Evolutionary conservation across 2,113 vertebrate species (phyloP).

Genomic region (Hippocampus abdominalis): DNA sequence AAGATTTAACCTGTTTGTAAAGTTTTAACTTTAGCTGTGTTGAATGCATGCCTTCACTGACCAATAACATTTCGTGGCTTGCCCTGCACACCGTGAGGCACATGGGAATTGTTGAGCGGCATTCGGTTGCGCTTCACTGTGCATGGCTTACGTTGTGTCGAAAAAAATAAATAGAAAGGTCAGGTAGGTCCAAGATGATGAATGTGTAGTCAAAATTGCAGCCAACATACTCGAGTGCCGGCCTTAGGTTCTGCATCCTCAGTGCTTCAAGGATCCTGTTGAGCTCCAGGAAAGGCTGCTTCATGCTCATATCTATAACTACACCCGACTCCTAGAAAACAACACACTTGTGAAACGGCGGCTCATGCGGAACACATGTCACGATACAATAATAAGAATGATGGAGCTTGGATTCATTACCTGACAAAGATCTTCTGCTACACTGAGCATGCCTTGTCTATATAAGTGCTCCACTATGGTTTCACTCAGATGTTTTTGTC

Average conservation of each 20-base stretch:
- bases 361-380: background rate
- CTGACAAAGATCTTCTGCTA: constrained; percentile 87
- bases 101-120: no score
- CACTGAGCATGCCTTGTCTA: constrained; percentile 85
- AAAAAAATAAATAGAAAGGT: background rate
- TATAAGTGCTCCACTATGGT: constrained; percentile 87
- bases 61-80: no score
- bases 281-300: constrained; percentile 86
- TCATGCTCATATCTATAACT: constrained; percentile 85
- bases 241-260: constrained; percentile 81
- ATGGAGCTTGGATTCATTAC: constrained; percentile 45
- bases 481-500: constrained; percentile 84
- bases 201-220: background rate
- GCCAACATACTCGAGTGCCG: constrained; percentile 80
- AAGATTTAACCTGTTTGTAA: no score
- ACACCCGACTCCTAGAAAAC: constrained; percentile 79
- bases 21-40: no score
- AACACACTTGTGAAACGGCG: background rate
- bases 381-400: background rate
- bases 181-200: background rate
- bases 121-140: no score
- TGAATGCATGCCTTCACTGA: no score
- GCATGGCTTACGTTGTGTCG: no score
- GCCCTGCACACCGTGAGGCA: no score
- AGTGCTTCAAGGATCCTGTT: constrained; percentile 86